A percentile compares a stretch with the other conserved stretches of the same genome.
phyloP scores from a whole-genome alignment of 2,797 vertebrate genomes.

The Microctenopoma steveboyesi region DNA sequence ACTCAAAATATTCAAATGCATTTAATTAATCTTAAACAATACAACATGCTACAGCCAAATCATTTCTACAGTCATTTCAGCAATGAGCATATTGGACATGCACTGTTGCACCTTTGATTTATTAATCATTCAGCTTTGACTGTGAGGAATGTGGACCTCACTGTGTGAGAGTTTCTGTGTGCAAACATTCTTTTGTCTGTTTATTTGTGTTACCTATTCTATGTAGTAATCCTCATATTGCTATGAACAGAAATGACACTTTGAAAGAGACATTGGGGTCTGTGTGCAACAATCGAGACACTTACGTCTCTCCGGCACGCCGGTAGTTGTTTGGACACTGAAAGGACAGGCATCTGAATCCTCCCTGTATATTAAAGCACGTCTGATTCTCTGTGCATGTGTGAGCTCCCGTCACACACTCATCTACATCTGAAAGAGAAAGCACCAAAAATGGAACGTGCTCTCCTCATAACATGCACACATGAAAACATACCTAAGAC shows the following conservation, averaged over 20 bases:
- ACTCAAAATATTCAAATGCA: constrained; percentile 31
- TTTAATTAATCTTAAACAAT: constrained; percentile 40
- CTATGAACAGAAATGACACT: not conserved
- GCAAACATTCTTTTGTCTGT: not conserved
- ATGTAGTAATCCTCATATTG: not conserved
- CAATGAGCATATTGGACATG: constrained; percentile 47
- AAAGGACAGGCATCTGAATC: constrained; percentile 90
- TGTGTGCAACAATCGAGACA: constrained; percentile 48
- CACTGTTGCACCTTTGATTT: not conserved
- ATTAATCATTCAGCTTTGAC: not conserved
- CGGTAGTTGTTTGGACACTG: constrained; percentile 93
- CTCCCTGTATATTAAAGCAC: constrained; percentile 96
- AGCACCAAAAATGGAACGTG: not conserved
- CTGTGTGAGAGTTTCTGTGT: constrained; percentile 15
- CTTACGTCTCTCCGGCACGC: constrained; percentile 92
- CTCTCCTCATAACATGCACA: not conserved
- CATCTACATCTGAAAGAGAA: constrained; percentile 88
- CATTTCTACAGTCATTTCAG: constrained; percentile 47
- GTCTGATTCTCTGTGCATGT: constrained; percentile 90
- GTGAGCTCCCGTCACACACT: constrained; percentile 92
- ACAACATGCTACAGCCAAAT: constrained; percentile 69
- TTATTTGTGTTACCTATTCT: not conserved
- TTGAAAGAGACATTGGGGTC: constrained; percentile 3
- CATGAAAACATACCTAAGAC: not conserved
- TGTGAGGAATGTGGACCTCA: not conserved